phyloP scores from a whole-genome alignment of 2,113 vertebrate species.

The Mus musculus region GRCm39 chr14:103434501-103435000 shows the following conservation, averaged over 20 bases:
- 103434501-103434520: conserved; percentile 44
- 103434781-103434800: conserved; percentile 96
- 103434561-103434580: conserved; percentile 37
- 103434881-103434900: not conserved
- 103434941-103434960: not conserved
- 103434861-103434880: conserved; percentile 48
- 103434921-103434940: not conserved
- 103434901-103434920: not conserved
- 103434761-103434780: conserved; percentile 96
- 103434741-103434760: conserved; percentile 99
- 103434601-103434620: not conserved
- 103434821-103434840: conserved; percentile 97
- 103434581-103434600: conserved; percentile 12
- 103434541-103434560: conserved; percentile 28
- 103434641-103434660: not conserved
- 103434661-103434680: conserved; percentile 67
- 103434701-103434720: conserved; percentile 96
- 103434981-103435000: not conserved
- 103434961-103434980: not conserved
- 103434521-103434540: not conserved
- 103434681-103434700: conserved; percentile 98
- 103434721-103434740: conserved; percentile 98
- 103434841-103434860: conserved; percentile 95
- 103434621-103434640: conserved; percentile 11
- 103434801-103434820: conserved; percentile 97